Base-by-base conservation (phyloP, 2,888 invertebrate species). In the Phengaris alcon region DNA sequence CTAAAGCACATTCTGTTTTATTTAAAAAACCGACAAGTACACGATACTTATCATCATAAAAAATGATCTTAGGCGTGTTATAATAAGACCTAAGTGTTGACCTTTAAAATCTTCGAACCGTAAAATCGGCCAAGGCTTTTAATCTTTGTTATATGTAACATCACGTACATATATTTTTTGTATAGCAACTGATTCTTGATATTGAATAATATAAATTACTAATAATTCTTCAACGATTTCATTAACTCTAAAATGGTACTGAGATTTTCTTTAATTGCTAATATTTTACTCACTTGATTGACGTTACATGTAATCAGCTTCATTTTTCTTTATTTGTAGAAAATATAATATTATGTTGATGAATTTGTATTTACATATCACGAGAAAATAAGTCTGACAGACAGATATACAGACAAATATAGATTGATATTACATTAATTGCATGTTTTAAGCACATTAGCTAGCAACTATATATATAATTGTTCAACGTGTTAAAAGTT, bases 101-200 rank as follows among this genome's bases (percentile, higher is more conserved):
- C 84, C 84, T 86, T 85, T 84, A 81, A 82, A 85, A 84, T 83
- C 85, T 85, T 7, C 82, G 77, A 80, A 84, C 83, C 86, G 85
- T 83, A 81, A 86, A 84, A 81, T 83, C 78, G 87, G 87, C 86
- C 88, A 87, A 87, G 87, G 88, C 80, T 82, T 79, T 75, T 78
- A 48, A 78, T 79, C 79, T 80, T 77, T 79, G 79, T 81, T 77
- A 80, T 79, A 81, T 84, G 82, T 82, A 82, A 79, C 83, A 83
- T 85, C 83, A 84, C 84, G 86, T 85, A 83, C 80, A 75, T 76
- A 78, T 78, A 78, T 78, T 76, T 79, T 78, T 77, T 78, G 77
- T 76, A 79, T 79, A 79, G 78, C 76, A 51, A 70, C 69, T 48
- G 8, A 15, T 51, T 48, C 70, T 15, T 51, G 70, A 70, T 15